Base-by-base conservation (phyloP, 2,113 vertebrate species). In the Calyptomena viridis region DNA sequence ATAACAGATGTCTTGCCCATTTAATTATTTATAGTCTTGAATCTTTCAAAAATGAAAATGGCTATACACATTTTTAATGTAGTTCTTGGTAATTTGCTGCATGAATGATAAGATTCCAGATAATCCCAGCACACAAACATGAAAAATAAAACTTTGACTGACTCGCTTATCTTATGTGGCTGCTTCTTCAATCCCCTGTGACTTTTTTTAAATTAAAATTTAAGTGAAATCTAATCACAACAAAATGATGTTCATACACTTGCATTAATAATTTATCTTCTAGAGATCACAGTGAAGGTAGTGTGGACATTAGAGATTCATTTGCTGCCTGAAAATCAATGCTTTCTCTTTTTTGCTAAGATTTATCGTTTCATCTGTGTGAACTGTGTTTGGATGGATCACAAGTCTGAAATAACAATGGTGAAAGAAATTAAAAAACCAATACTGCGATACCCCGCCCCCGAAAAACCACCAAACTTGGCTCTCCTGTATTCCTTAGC, bases 21-120 rank as follows among this genome's bases (percentile, higher is more conserved):
- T 99, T 97, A 98, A 99, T 98, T 98, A 99, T 99, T 99, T 97
- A 99, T 98, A 96, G 95, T 95, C 94, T 97, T 96, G 97, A 98
- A 98, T 97, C 97, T 98, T 98, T 97, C 97, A 97, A 97, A 98
- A 99, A 98, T 97, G 97, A 98, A 98, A 98, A 98, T 98, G 97
- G 98, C 96, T 97, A 97, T 97, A 98, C 97, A 98, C 97, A 98
- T 97, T 98, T 98, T 98, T 98, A 98, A 99, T 98, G 98, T 98
- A 98, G 98, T 98, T 97, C 96, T 97, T 96, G 94, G 97, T 98
- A 98, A 98, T 99, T 98, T 98, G 97, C 98, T 91, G 96, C 97
- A 97, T 98, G 97, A 98, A 98, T 98, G 98, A 98, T 98, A 98
- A 98, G 96, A 98, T 98, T 98, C 96, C 96, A 80, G 98, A 98